Evolutionary conservation across 2,797 vertebrate species (phyloP).

Genomic region (Meda fulgida): DNA sequence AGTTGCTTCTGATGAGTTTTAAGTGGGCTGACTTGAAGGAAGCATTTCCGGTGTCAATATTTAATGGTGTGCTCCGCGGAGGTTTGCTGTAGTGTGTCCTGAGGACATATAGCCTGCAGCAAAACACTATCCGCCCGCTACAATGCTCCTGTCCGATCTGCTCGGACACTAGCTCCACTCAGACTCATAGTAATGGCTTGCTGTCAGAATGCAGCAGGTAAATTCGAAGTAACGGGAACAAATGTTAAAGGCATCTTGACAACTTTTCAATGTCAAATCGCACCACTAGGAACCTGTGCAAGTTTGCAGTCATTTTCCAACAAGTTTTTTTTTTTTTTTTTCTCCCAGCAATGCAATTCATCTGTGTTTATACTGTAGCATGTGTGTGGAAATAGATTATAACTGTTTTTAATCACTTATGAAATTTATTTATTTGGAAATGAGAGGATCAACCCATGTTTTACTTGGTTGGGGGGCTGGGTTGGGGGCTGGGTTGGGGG

Average conservation of each 20-base stretch:
- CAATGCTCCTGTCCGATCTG: slow-evolving; percentile 31
- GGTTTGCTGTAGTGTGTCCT: slow-evolving; percentile 82
- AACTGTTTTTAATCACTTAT: background rate
- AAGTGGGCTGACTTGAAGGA: slow-evolving; percentile 69
- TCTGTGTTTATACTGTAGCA: background rate
- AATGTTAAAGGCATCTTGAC: slow-evolving; percentile 62
- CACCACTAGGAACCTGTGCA: slow-evolving; percentile 25
- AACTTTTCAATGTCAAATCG: slow-evolving; percentile 55
- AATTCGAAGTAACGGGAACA: slow-evolving; percentile 55
- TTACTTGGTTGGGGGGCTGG: no score
- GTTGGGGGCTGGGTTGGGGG: no score
- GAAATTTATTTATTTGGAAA: background rate
- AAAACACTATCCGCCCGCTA: slow-evolving; percentile 81
- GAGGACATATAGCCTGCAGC: slow-evolving; percentile 84
- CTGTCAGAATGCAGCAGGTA: slow-evolving; percentile 49
- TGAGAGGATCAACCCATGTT: background rate
- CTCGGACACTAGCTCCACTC: slow-evolving; percentile 51
- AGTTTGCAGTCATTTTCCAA: slow-evolving; percentile 57
- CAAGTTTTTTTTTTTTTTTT: slow-evolving; percentile 34
- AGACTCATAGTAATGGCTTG: slow-evolving; percentile 52
- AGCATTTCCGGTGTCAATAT: slow-evolving; percentile 82
- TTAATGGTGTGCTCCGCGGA: slow-evolving; percentile 84
- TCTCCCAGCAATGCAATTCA: background rate
- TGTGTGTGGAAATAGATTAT: background rate
- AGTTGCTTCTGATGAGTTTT: slow-evolving; percentile 53